A percentile compares a stretch with the other conserved stretches of the same genome.
Evolutionary conservation across 2,888 invertebrate genomes (phyloP).

Genomic region (Dorcus hopei): DNA sequence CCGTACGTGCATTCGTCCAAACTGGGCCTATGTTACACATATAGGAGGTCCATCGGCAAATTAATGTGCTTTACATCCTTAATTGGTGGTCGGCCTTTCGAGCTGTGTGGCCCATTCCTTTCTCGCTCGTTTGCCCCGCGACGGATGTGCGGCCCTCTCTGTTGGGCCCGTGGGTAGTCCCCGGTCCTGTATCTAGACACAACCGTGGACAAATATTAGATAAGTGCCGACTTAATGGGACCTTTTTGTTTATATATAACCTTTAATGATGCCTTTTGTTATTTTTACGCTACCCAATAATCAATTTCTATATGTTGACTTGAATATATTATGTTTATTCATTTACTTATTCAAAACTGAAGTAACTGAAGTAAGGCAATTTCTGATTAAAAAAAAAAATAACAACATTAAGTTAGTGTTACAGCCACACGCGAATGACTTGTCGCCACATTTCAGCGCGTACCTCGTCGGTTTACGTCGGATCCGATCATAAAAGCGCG

Average conservation of each 20-base stretch:
- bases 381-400: too few species aligned
- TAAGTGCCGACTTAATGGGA: slow-evolving; percentile 48
- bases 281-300: slow-evolving; percentile 27
- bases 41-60: slow-evolving; percentile 49
- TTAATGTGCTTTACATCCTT: slow-evolving; percentile 52
- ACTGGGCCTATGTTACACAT: slow-evolving; percentile 34
- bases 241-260: slow-evolving; percentile 46
- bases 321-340: too few species aligned
- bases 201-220: slow-evolving; percentile 50
- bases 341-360: too few species aligned
- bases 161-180: slow-evolving; percentile 34
- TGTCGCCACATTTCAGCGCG: too few species aligned
- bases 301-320: not conserved
- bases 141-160: slow-evolving; percentile 26
- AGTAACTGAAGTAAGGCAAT: too few species aligned
- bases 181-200: slow-evolving; percentile 40
- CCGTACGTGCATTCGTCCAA: slow-evolving; percentile 16
- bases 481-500: too few species aligned
- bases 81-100: slow-evolving; percentile 45
- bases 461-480: too few species aligned
- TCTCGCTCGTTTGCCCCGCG: slow-evolving; percentile 15
- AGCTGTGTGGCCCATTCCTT: slow-evolving; percentile 46
- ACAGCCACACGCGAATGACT: too few species aligned
- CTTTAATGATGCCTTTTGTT: slow-evolving; percentile 42
- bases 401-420: too few species aligned